Evolutionary conservation across 2,888 invertebrate genomes (phyloP).

Genomic region (Drosophila gaucha): DNA sequence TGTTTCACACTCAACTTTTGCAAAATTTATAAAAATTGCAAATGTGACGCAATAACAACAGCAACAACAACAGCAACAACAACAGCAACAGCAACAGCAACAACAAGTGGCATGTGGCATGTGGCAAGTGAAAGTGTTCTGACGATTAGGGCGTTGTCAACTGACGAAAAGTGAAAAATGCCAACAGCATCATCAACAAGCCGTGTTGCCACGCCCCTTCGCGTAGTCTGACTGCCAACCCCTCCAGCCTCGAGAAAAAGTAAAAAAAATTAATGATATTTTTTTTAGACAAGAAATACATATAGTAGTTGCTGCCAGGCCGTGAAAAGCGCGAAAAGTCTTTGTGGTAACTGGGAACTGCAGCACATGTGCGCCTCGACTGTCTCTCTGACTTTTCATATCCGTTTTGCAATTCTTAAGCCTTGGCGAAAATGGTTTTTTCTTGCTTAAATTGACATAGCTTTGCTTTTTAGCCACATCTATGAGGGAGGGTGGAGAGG

Average conservation of each 20-base stretch:
- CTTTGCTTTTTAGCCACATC: slow-evolving; percentile 63
- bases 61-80: too few relatives aligned
- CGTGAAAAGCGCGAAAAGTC: slow-evolving; percentile 40
- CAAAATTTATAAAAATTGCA: slow-evolving; percentile 72
- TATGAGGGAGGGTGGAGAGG: neutral
- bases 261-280: slow-evolving; percentile 81
- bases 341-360: slow-evolving; percentile 66
- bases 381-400: slow-evolving; percentile 64
- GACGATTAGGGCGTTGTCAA: slow-evolving; percentile 63
- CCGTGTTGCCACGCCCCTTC: slow-evolving; percentile 47
- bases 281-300: slow-evolving; percentile 57
- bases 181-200: slow-evolving; percentile 58
- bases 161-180: slow-evolving; percentile 38
- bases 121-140: slow-evolving; percentile 58
- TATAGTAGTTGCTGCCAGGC: slow-evolving; percentile 56
- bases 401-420: slow-evolving; percentile 78
- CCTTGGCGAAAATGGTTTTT: slow-evolving; percentile 47
- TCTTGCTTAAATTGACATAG: slow-evolving; percentile 73
- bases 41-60: slow-evolving; percentile 51
- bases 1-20: slow-evolving; percentile 68
- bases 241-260: slow-evolving; percentile 1
- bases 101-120: slow-evolving; percentile 34
- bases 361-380: slow-evolving; percentile 74
- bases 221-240: slow-evolving; percentile 16
- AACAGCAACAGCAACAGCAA: too few relatives aligned